These are phyloP conservation scores for Netelia inedita DNA, from an alignment of 2,888 invertebrate species.

Conservation along the genomic window DNA sequence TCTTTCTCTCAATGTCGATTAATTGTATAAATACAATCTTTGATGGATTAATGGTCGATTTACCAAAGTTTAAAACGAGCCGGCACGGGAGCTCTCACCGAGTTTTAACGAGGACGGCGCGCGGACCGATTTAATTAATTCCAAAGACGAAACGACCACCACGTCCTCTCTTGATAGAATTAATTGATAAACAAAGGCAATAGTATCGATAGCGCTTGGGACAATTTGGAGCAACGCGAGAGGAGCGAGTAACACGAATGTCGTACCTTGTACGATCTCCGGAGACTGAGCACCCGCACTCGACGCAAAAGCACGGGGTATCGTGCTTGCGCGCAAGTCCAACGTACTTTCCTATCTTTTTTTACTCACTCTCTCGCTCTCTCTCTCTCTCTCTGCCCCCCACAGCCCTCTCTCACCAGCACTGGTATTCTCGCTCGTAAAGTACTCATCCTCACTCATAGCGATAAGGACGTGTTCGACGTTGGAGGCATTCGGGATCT, in stretches of 20 bases:
- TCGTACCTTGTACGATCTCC: slow-evolving; percentile 62
- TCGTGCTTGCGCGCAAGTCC: slow-evolving; percentile 76
- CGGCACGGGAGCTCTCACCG: too few species aligned
- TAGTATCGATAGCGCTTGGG: too few species aligned
- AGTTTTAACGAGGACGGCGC: too few species aligned
- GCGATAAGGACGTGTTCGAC: not conserved
- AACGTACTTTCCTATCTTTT: slow-evolving; percentile 52
- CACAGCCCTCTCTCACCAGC: not conserved
- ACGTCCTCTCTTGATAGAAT: too few species aligned
- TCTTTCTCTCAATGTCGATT: not conserved
- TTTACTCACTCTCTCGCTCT: slow-evolving; percentile 15
- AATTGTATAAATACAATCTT: too few species aligned
- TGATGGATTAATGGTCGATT: too few species aligned
- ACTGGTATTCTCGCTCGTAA: not conserved
- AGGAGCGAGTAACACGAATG: slow-evolving; percentile 67
- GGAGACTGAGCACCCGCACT: slow-evolving; percentile 71
- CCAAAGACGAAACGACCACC: too few species aligned
- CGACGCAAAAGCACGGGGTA: slow-evolving; percentile 78
- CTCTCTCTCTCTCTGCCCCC: not conserved
- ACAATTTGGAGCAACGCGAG: not conserved
- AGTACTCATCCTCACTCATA: not conserved
- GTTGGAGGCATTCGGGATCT: slow-evolving; percentile 15
- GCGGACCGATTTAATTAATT: too few species aligned
- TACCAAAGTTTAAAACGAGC: too few species aligned
- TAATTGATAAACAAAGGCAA: too few species aligned